phyloP scores from a whole-genome alignment of 2,888 invertebrate species.

The Calameuta pallipes region DNA sequence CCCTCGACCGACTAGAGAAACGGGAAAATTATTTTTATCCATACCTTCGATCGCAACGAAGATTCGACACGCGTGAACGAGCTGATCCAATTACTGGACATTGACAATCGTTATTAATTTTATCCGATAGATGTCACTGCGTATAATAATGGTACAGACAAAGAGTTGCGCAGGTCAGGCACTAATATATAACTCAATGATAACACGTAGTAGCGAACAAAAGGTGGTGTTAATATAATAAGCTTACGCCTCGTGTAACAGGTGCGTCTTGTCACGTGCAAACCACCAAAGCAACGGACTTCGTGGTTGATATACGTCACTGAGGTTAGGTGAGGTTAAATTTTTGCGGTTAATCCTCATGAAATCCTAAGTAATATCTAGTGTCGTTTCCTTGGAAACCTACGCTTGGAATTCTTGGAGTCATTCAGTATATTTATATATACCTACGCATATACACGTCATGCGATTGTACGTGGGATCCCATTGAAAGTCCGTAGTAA shows the following conservation, averaged over 20 bases:
- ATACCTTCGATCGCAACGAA: too few species aligned
- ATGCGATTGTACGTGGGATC: background rate
- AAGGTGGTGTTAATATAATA: background rate
- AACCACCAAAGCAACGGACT: background rate
- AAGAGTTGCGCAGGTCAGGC: conserved; percentile 30
- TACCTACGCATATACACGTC: background rate
- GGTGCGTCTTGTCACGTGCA: background rate
- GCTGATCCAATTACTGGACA: background rate
- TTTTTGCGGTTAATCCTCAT: background rate
- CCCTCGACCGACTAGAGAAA: background rate
- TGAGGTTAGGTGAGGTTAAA: background rate
- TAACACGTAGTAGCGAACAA: background rate
- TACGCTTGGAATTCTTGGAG: background rate
- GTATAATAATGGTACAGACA: background rate
- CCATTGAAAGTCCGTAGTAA: background rate
- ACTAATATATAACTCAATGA: background rate
- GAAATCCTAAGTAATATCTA: background rate
- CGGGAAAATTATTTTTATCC: background rate
- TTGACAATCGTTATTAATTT: background rate
- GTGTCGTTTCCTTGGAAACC: background rate
- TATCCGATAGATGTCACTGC: background rate
- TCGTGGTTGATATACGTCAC: background rate
- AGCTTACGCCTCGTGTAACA: background rate
- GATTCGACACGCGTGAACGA: too few species aligned
- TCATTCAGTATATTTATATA: background rate